Conservation (phyloP, 2,888 invertebrate species). For the Epirrhoe tristata region DNA sequence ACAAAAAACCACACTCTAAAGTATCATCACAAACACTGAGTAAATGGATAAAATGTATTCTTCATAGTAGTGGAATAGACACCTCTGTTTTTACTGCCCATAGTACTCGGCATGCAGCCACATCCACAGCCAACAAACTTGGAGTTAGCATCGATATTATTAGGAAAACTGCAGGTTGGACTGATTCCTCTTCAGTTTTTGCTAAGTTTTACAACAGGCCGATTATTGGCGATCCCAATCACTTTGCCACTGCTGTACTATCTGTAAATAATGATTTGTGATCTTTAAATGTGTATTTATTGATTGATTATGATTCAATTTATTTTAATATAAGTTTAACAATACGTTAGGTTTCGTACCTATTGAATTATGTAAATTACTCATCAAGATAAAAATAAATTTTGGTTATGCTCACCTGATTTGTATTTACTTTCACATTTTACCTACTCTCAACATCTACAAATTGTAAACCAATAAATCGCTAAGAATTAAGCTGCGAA, state of each 20-base stretch:
- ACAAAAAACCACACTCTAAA: constrained; percentile 2
- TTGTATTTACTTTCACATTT: not conserved
- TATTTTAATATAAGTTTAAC: not conserved
- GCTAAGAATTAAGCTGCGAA: constrained; percentile 17
- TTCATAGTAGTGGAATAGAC: constrained; percentile 5
- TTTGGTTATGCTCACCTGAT: not conserved
- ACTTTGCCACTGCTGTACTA: constrained; percentile 5
- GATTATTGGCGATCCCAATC: not conserved
- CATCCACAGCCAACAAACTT: constrained; percentile 10
- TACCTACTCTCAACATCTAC: constrained; percentile 3
- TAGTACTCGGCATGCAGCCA: constrained; percentile 19
- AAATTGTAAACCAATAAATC: constrained; percentile 8
- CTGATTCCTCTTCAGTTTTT: constrained; percentile 4
- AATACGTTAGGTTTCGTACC: no score
- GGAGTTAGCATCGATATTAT: constrained; percentile 17
- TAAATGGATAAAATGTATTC: constrained; percentile 5
- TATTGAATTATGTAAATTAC: not conserved
- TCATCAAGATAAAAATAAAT: not conserved
- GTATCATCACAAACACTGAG: constrained; percentile 4
- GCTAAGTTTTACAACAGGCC: constrained; percentile 4
- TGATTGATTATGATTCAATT: not conserved
- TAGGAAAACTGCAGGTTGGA: constrained; percentile 19
- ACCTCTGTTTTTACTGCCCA: constrained; percentile 8
- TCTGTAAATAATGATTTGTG: not conserved
- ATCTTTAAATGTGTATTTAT: not conserved